A percentile compares a stretch with the other conserved stretches of the same genome.
Evolutionary conservation across 2,888 invertebrate species (phyloP).

Genomic region (Dilophus febrilis): DNA sequence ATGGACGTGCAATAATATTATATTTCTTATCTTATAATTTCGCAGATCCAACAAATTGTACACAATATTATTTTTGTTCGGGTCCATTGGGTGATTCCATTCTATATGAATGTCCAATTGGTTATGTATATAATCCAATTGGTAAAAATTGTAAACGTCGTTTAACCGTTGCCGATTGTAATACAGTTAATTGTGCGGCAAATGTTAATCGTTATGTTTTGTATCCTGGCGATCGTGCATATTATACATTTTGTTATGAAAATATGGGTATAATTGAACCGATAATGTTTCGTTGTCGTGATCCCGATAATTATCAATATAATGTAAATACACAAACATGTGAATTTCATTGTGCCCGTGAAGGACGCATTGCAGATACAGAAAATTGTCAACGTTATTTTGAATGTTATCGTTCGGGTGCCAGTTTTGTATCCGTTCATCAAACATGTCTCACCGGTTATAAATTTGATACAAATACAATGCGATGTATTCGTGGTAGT

Average conservation of each 20-base stretch:
- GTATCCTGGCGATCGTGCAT: conserved; percentile 5
- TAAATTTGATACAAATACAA: background rate
- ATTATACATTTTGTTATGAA: conserved; percentile 6
- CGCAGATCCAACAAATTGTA: conserved; percentile 6
- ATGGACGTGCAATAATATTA: background rate
- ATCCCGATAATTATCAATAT: background rate
- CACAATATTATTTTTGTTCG: conserved; percentile 7
- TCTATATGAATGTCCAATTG: conserved; percentile 7
- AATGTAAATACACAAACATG: background rate
- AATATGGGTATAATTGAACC: background rate
- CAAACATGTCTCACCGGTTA: background rate
- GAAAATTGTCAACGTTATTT: conserved; percentile 1
- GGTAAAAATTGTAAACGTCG: conserved; percentile 4
- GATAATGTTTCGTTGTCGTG: conserved; percentile 1
- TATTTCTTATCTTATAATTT: background rate
- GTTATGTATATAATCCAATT: conserved; percentile 6
- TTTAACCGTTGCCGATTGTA: conserved; percentile 4
- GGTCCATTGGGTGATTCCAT: conserved; percentile 2
- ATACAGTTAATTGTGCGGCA: conserved; percentile 5
- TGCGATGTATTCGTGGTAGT: background rate
- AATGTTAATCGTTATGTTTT: conserved; percentile 3
- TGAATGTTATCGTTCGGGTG: conserved; percentile 1
- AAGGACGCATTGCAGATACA: conserved; percentile 1
- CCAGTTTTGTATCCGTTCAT: no score
- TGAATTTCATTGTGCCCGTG: conserved; percentile 2